Evolutionary conservation across 2,888 invertebrate species (phyloP).

Genomic region (Lepidonotus clava): DNA sequence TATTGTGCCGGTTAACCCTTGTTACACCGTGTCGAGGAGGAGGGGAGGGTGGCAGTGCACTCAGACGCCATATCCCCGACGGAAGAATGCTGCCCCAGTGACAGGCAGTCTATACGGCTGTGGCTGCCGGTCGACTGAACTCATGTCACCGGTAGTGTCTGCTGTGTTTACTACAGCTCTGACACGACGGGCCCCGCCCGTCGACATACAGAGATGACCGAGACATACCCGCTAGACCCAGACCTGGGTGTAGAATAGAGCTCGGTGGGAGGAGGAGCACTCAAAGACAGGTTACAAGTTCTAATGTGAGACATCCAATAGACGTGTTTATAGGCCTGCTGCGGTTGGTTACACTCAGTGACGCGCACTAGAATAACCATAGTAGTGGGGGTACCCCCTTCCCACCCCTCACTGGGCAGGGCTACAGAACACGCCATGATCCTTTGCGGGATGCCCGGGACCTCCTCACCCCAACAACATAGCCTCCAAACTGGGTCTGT

Average conservation of each 20-base stretch:
- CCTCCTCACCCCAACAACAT: background rate
- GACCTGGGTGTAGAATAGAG: too few relatives aligned
- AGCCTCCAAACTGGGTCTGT: constrained; percentile 21
- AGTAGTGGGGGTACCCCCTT: background rate
- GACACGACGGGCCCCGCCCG: background rate
- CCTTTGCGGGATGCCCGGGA: background rate
- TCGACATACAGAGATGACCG: background rate
- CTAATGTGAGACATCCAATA: too few relatives aligned
- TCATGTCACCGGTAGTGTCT: background rate
- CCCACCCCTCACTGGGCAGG: background rate
- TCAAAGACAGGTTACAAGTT: too few relatives aligned
- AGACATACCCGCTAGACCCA: too few relatives aligned
- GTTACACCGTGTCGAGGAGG: background rate
- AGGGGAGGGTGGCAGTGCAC: background rate
- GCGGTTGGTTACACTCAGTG: too few relatives aligned
- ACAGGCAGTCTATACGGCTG: background rate
- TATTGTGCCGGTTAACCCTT: constrained; percentile 7
- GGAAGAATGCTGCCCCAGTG: constrained; percentile 5
- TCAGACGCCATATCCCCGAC: background rate
- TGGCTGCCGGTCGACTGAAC: background rate
- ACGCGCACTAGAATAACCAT: too few relatives aligned
- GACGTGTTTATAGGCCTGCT: too few relatives aligned
- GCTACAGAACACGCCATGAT: background rate
- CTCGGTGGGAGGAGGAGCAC: too few relatives aligned
- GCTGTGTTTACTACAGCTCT: background rate